Base-by-base conservation (phyloP, 2,888 invertebrate genomes). In the Cephus spinipes region DNA sequence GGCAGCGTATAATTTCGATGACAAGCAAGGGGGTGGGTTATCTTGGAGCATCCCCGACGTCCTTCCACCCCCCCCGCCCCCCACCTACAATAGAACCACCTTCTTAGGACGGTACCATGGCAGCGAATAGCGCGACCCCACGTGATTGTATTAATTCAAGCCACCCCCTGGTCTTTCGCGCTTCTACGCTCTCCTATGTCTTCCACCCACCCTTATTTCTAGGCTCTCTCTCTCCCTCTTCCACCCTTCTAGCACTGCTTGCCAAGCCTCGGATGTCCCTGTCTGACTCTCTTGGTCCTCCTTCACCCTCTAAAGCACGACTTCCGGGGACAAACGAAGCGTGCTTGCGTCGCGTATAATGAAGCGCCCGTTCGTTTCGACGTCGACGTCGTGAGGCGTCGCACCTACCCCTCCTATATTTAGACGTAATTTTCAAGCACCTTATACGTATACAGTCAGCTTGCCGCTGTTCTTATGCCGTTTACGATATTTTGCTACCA, bases 241-340 rank as follows among this genome's bases (percentile, higher is more conserved):
- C 69, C 40, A 40, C 15, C 40, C 40, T 4, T 40, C 15, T 4
- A 12, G 12, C 12, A 4, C 15, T 15, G 0, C 40, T 40, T 40
- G 40, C 40, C 40, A 40, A 40, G 4, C 15, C 40, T 40, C 12
- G 40, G 40, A 15, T 40, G 4, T 40, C 40, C 40, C 40, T 40
- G 40, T 40, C 40, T 40, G 40, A 40, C 40, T 15, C 40, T 15
- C 40, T 40, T 15, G 15, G 40, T 4, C 69, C 75, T 68, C 73
- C 40, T 75, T 75, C 55, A n/a, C 86, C 84, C 85, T 85, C 86
- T 85, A 86, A 87, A 87, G 85, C 87, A 86, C 87, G 88, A 90
- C 91, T 90, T 90, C 90, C 90, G 90, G 87, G 83, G 88, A 87
- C 89, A 91, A 91, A 91, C 91, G 91, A 91, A 91, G 91, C 91